phyloP scores from a whole-genome alignment of 2,113 vertebrate species.

The Litocranius walleri region DNA sequence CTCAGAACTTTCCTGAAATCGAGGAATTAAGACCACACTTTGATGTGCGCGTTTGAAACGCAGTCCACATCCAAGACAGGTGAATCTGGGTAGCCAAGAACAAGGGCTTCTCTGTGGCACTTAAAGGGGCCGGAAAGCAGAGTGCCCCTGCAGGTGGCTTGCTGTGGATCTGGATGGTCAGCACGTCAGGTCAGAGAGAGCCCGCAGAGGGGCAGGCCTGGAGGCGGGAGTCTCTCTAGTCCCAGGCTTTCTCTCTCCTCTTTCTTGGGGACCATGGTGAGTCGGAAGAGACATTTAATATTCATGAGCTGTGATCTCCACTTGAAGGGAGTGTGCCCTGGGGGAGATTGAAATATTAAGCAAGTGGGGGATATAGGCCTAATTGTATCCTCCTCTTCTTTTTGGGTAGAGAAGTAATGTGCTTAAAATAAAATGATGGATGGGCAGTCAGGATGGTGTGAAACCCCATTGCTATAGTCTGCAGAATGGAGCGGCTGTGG shows the following conservation, averaged over 20 bases:
- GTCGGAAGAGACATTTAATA: constrained; percentile 78
- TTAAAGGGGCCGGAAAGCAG: constrained; percentile 20
- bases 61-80: constrained; percentile 46
- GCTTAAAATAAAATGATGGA: constrained; percentile 84
- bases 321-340: constrained; percentile 78
- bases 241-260: background rate
- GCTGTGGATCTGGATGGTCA: background rate
- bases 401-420: constrained; percentile 77
- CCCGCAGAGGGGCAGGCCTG: background rate
- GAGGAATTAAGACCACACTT: constrained; percentile 44
- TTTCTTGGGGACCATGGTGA: constrained; percentile 66
- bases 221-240: background rate
- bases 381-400: constrained; percentile 80
- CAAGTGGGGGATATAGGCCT: constrained; percentile 78
- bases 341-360: constrained; percentile 82
- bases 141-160: background rate
- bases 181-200: accelerated
- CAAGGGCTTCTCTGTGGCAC: constrained; percentile 39
- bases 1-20: constrained; percentile 24
- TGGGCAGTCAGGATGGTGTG: constrained; percentile 56
- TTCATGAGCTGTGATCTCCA: constrained; percentile 81
- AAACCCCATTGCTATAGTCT: background rate
- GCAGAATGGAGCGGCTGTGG: background rate
- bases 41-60: constrained; percentile 59
- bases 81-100: constrained; percentile 48